These are phyloP conservation scores for Theristus sp. DNA, from an alignment of 2,888 invertebrate genomes.

Conservation along the genomic window DNA sequence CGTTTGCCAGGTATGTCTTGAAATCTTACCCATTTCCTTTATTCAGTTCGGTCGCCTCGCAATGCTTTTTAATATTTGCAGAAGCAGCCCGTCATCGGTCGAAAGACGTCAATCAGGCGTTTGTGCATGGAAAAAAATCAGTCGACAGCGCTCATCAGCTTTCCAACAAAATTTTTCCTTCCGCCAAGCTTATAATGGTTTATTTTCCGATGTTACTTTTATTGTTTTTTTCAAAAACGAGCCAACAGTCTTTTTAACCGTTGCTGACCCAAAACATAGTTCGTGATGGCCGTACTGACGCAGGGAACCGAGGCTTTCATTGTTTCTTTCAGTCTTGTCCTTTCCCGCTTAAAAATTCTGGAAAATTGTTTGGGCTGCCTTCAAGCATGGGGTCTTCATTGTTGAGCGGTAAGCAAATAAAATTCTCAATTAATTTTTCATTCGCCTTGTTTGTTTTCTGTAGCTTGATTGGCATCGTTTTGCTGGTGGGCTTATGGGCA, in stretches of 20 bases:
- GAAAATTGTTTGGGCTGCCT: too few species aligned
- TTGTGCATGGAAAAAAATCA: not conserved
- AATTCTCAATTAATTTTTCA: too few species aligned
- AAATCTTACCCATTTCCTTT: too few species aligned
- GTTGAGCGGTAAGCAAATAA: too few species aligned
- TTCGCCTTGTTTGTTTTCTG: not conserved
- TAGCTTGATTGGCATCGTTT: not conserved
- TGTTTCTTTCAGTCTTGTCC: not conserved
- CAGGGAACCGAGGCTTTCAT: constrained; percentile 3
- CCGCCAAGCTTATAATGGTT: too few species aligned
- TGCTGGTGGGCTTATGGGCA: constrained; percentile 3
- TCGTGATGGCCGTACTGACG: constrained; percentile 5
- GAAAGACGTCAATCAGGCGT: constrained; percentile 4
- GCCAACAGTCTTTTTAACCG: not conserved
- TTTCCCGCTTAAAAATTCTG: too few species aligned
- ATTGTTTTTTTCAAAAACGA: not conserved
- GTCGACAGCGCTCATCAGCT: not conserved
- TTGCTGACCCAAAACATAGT: constrained; percentile 8
- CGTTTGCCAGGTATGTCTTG: constrained; percentile 20
- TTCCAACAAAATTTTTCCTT: too few species aligned
- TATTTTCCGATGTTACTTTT: too few species aligned
- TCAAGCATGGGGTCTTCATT: too few species aligned
- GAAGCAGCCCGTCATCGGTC: constrained; percentile 4
- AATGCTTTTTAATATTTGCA: too few species aligned
- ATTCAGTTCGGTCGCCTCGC: too few species aligned